Evolutionary conservation across 2,888 invertebrate genomes (phyloP).

Genomic region (Hymenopus coronatus): DNA sequence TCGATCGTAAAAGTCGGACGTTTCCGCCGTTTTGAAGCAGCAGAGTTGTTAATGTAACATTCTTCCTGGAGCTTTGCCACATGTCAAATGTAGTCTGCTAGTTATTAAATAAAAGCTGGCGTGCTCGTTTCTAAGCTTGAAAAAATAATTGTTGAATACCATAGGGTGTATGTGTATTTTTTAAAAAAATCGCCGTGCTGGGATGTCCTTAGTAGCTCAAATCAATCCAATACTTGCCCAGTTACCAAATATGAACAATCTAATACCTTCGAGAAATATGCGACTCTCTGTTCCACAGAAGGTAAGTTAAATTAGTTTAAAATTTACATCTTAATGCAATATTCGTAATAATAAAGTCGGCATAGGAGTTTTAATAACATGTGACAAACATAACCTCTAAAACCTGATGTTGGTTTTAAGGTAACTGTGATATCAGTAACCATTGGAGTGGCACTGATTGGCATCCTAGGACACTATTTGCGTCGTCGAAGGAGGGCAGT

Average conservation of each 20-base stretch:
- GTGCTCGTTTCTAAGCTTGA: background rate
- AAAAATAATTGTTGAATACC: background rate
- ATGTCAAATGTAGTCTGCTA: slow-evolving; percentile 16
- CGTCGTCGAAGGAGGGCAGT: slow-evolving; percentile 67
- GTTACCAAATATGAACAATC: slow-evolving; percentile 54
- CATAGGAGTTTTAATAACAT: background rate
- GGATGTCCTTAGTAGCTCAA: slow-evolving; percentile 53
- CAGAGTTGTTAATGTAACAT: background rate
- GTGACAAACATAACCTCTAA: background rate
- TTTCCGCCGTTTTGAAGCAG: background rate
- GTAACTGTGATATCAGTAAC: slow-evolving; percentile 70
- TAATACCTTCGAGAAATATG: slow-evolving; percentile 48
- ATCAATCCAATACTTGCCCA: slow-evolving; percentile 56
- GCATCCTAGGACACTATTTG: slow-evolving; percentile 76
- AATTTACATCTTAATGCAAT: background rate
- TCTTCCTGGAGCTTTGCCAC: background rate
- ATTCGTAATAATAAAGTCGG: background rate
- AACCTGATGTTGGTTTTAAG: slow-evolving; percentile 45
- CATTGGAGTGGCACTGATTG: slow-evolving; percentile 77
- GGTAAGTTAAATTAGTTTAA: slow-evolving; percentile 49
- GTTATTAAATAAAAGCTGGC: background rate
- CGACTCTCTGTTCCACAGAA: slow-evolving; percentile 67
- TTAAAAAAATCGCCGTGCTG: background rate
- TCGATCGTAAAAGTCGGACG: background rate
- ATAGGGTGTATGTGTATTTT: background rate